These are phyloP conservation scores for Aradus depressus DNA, from an alignment of 2,888 invertebrate genomes.

Conservation along the genomic window DNA sequence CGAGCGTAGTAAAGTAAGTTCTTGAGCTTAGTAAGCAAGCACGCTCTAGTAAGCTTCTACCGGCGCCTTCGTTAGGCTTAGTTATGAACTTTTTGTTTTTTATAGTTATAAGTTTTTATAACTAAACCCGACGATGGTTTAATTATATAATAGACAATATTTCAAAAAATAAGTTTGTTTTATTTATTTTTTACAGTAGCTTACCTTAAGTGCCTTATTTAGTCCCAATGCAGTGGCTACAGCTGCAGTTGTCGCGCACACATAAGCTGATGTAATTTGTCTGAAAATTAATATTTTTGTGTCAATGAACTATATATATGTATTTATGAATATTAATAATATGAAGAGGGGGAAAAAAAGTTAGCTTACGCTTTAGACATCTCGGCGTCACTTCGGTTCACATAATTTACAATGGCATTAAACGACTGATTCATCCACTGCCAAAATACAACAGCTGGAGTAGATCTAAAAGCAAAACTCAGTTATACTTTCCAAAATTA, in stretches of 20 bases:
- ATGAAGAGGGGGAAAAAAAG: background rate
- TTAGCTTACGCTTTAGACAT: constrained; percentile 45
- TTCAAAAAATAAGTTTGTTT: too few relatives aligned
- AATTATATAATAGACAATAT: too few relatives aligned
- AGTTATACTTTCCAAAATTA: background rate
- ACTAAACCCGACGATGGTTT: too few relatives aligned
- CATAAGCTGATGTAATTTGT: constrained; percentile 74
- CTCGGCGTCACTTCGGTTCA: constrained; percentile 78
- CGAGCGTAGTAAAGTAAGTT: too few relatives aligned
- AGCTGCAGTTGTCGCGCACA: constrained; percentile 84
- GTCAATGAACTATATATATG: too few relatives aligned
- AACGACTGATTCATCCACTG: constrained; percentile 99
- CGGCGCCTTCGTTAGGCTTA: too few relatives aligned
- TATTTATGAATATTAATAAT: too few relatives aligned
- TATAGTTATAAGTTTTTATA: too few relatives aligned
- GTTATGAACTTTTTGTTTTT: too few relatives aligned
- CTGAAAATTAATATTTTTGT: constrained; percentile 41
- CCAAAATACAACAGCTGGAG: constrained; percentile 90
- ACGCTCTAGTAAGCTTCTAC: too few relatives aligned
- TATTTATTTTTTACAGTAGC: too few relatives aligned
- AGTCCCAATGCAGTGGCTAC: constrained; percentile 80
- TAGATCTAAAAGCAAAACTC: constrained; percentile 47
- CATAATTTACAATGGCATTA: constrained; percentile 96
- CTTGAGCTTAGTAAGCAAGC: too few relatives aligned
- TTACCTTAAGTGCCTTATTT: constrained; percentile 67